These are phyloP conservation scores for Chaitophorus viminalis DNA, from an alignment of 2,888 invertebrate species.

Conservation along the genomic window DNA sequence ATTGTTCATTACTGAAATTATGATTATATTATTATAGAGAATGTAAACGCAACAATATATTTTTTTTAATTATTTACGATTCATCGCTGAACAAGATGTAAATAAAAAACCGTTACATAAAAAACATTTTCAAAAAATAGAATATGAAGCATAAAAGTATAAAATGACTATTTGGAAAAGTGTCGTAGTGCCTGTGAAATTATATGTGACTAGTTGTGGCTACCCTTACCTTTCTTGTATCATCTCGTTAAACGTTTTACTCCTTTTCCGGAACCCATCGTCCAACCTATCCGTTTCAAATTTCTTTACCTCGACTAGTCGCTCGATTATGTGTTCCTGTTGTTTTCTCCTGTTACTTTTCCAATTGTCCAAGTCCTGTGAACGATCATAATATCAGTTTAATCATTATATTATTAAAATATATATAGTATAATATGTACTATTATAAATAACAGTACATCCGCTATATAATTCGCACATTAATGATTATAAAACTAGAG, in stretches of 20 bases:
- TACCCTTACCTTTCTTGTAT: conserved; percentile 81
- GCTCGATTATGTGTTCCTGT: conserved; percentile 88
- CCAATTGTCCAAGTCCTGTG: conserved; percentile 91
- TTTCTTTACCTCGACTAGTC: conserved; percentile 89
- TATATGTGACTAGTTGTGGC: conserved; percentile 1
- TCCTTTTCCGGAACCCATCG: conserved; percentile 78
- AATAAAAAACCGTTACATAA: conserved; percentile 1
- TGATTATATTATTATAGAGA: background rate
- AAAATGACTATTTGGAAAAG: conserved; percentile 12
- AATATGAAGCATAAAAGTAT: background rate
- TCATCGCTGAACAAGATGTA: background rate
- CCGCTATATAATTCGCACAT: background rate
- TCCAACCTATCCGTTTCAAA: conserved; percentile 79
- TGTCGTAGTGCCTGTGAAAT: background rate
- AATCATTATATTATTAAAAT: background rate
- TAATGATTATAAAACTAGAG: background rate
- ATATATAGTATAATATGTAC: background rate
- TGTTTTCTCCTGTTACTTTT: conserved; percentile 92
- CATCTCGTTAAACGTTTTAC: conserved; percentile 95
- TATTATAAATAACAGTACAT: background rate
- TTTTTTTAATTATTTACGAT: background rate
- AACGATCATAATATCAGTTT: conserved; percentile 48
- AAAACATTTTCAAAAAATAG: background rate
- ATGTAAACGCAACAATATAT: background rate
- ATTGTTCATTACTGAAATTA: background rate